Evolutionary conservation across 2,113 vertebrate genomes (phyloP), one percentile per base, ranked within the genome.

Genomic region (Apteryx owenii): DNA sequence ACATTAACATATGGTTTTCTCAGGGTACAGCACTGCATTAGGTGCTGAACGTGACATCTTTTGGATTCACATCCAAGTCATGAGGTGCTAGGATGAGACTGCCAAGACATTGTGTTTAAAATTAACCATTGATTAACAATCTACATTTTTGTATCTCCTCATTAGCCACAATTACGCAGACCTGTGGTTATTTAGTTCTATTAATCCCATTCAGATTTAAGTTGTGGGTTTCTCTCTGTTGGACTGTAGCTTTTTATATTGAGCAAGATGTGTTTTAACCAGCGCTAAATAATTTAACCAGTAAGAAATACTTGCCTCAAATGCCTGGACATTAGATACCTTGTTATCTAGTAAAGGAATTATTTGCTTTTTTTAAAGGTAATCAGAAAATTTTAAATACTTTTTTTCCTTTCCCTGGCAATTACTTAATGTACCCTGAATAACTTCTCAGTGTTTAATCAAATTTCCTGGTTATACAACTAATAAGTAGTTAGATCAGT

Each of bases 71-170:
- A 94, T 96, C 96, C 94, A 64, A 66, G 93, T 88, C 97, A 95
- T 94, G 93, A 92, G 97, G 97, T 97, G 98, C 97, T 98, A 95
- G 97, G 97, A 94, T 65, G 18, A 96, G 95, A 96, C 93, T 93
- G 95, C 97, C 96, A 97, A 96, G 97, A 95, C 70, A 72, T 94
- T 89, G 93, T 65, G 56, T 82, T 93, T 93, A 73, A 95, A 86
- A 54, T 89, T 91, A 90, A 90, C 93, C 90, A 38, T 58, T 44
- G 73, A 71, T 91, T 95, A 96, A 82, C 84, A 69, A 77, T 53
- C 89, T 79, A 21, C 48, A 15, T 83, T 91, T 84, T 96, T 90
- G 86, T 95, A 86, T 94, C 96, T 84, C 71, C 89, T 85, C 84
- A 12, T 75, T 85, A 81, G 83, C 92, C 91, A 62, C 82, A 65